Conservation (phyloP, 2,888 invertebrate genomes). For the Hypsopygia costalis region DNA sequence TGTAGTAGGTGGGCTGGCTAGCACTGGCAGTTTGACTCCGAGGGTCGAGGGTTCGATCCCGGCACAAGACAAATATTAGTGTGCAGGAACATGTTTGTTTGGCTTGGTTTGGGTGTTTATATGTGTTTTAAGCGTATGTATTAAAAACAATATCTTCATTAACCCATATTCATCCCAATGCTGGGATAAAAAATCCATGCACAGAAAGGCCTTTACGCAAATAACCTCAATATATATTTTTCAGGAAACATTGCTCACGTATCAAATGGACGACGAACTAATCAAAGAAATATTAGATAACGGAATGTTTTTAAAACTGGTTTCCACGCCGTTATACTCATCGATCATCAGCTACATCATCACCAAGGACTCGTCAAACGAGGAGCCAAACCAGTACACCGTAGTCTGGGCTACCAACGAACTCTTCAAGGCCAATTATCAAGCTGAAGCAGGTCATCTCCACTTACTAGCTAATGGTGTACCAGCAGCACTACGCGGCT, state of each 20-base stretch:
- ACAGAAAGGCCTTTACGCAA: too few relatives aligned
- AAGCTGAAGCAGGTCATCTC: conserved; percentile 65
- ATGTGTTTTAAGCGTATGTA: too few relatives aligned
- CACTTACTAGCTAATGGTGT: conserved; percentile 45
- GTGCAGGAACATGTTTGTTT: neutral
- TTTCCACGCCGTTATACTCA: conserved; percentile 52
- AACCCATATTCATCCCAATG: too few relatives aligned
- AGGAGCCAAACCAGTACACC: conserved; percentile 34
- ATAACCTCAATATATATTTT: conserved; percentile 20
- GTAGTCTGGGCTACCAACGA: conserved; percentile 49
- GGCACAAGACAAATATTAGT: too few relatives aligned
- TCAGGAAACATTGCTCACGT: conserved; percentile 43
- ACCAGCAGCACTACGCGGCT: conserved; percentile 54
- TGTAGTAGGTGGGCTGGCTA: too few relatives aligned
- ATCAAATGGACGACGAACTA: conserved; percentile 54
- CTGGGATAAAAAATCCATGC: too few relatives aligned
- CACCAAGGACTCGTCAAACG: conserved; percentile 24
- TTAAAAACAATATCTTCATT: too few relatives aligned
- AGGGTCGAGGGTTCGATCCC: too few relatives aligned
- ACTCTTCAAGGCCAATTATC: conserved; percentile 42
- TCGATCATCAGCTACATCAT: conserved; percentile 49
- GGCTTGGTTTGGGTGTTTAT: too few relatives aligned
- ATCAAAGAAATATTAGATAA: conserved; percentile 57
- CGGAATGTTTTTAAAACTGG: conserved; percentile 54
- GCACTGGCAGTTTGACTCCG: too few relatives aligned